Percentiles rank a stretch among this genome's conserved stretches.
Evolutionary conservation across 2,113 vertebrate genomes (phyloP).

Genomic region (Manacus vitellinus): DNA sequence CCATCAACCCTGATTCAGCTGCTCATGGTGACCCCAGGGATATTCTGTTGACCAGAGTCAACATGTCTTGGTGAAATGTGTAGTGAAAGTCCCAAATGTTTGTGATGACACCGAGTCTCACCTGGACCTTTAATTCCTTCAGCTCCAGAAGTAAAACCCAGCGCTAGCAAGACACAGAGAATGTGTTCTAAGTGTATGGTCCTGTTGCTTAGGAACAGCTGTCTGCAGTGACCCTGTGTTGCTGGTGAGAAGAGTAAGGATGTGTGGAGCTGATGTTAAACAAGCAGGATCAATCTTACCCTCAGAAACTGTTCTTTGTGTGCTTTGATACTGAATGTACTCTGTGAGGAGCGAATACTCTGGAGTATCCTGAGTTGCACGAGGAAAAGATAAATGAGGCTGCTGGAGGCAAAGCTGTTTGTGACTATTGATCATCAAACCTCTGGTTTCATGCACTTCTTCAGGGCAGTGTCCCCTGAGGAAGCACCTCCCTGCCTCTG

Average conservation of each 20-base stretch:
- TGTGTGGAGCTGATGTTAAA: neutral
- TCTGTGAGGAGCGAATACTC: neutral
- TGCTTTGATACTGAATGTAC: neutral
- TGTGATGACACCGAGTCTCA: neutral
- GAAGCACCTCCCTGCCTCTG: neutral
- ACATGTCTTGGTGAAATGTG: neutral
- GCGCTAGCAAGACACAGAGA: neutral
- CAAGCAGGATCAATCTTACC: slow-evolving; percentile 30
- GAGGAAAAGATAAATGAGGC: neutral
- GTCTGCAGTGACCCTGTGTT: neutral
- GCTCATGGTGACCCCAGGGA: neutral
- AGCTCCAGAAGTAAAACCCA: neutral
- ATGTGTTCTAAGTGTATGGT: neutral
- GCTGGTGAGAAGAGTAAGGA: neutral
- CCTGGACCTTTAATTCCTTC: neutral
- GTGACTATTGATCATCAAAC: neutral
- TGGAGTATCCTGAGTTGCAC: neutral
- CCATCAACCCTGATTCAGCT: neutral
- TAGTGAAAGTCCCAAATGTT: neutral
- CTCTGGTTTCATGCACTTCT: neutral
- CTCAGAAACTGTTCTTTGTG: neutral
- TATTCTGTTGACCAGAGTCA: neutral
- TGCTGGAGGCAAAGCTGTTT: neutral
- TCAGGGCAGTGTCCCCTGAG: neutral
- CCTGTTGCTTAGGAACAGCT: slow-evolving; percentile 52